phyloP scores from a whole-genome alignment of 1,140 invertebrate species.

The Bradysia coprophila region DNA sequence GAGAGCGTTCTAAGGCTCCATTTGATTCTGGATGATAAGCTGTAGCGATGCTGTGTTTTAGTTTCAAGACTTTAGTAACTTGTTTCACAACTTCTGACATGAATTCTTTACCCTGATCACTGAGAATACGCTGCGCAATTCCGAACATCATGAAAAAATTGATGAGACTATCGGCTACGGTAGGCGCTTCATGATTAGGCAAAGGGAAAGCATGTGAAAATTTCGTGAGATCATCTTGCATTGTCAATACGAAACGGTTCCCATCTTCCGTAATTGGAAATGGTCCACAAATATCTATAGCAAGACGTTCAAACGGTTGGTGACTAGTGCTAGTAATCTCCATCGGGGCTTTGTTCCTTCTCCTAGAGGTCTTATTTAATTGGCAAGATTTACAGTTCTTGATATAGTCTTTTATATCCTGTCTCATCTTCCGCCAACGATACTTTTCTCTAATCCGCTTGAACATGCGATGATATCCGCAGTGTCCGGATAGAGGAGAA shows the following conservation, averaged over 20 bases:
- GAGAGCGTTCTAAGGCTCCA: slow-evolving; percentile 17
- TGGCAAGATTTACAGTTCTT: slow-evolving; percentile 11
- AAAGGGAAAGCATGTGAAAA: slow-evolving; percentile 11
- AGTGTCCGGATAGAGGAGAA: slow-evolving; percentile 12
- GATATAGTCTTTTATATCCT: slow-evolving; percentile 13
- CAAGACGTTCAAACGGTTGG: slow-evolving; percentile 10
- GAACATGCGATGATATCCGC: slow-evolving; percentile 13
- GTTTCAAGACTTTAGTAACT: slow-evolving; percentile 11
- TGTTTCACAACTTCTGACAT: slow-evolving; percentile 12
- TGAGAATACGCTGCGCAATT: neutral
- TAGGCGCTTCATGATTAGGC: slow-evolving; percentile 12
- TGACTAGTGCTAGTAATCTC: slow-evolving; percentile 14
- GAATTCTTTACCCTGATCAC: slow-evolving; percentile 5
- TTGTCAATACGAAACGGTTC: slow-evolving; percentile 13
- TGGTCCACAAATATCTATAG: slow-evolving; percentile 16
- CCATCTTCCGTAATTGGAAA: slow-evolving; percentile 9
- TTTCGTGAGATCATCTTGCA: slow-evolving; percentile 19
- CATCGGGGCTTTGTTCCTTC: slow-evolving; percentile 10
- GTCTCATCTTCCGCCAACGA: slow-evolving; percentile 14
- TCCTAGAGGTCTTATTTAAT: slow-evolving; percentile 11
- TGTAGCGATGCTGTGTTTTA: slow-evolving; percentile 9
- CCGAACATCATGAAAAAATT: neutral
- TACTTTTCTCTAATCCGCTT: slow-evolving; percentile 12
- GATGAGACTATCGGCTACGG: slow-evolving; percentile 11
- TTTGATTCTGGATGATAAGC: slow-evolving; percentile 16